Evolutionary conservation across 2,797 vertebrate genomes (phyloP), one percentile per base, ranked within the genome.

Genomic region (Muraenolepis orangiensis): DNA sequence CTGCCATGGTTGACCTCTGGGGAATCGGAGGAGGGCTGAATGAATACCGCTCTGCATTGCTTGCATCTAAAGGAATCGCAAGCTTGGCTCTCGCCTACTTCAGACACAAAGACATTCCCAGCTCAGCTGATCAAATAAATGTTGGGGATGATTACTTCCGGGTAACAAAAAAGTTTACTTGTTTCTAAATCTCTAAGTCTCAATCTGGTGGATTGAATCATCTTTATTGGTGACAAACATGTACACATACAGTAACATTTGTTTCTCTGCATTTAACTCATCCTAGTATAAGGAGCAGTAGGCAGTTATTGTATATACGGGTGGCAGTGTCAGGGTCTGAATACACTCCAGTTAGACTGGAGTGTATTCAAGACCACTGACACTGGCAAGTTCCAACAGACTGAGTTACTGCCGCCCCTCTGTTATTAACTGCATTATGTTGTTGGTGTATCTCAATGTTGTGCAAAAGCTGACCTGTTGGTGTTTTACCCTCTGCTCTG

Each of bases 1-100:
- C 95, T 69, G 94, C 90, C 69, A 78, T 96, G 75, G 76, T 95
- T 79, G 94, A 95, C 82, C 86, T 96, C 85, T 95, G 93, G 72
- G 94, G 95, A 67, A 93, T 95, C 77, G 92, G 92, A 67, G 93
- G 94, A 81, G 93, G 93, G 20, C 89, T 96, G 83, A 71, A 87
- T 18, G 95, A 96, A 86, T 94, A 94, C 81, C 88, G 93, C 77
- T 87, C 93, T 6, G 93, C 94, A 75, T 90, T 96, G 71, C 78
- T 96, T 64, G 94, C 95, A 70, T 93, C 92, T 32, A 91, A 0
- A 72, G 94, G 95, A n/a, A 94, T 94, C 69, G 93, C 91, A 61
- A 91, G 92, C 80, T 81, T 96, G 72, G 85, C 91, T 67, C 83
- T 96, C 70, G 92, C 92, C 0, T 95, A 95, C 84, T 80, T 93